Base-by-base conservation (phyloP, 2,797 vertebrate species). In the Accipiter fasciatus region DNA sequence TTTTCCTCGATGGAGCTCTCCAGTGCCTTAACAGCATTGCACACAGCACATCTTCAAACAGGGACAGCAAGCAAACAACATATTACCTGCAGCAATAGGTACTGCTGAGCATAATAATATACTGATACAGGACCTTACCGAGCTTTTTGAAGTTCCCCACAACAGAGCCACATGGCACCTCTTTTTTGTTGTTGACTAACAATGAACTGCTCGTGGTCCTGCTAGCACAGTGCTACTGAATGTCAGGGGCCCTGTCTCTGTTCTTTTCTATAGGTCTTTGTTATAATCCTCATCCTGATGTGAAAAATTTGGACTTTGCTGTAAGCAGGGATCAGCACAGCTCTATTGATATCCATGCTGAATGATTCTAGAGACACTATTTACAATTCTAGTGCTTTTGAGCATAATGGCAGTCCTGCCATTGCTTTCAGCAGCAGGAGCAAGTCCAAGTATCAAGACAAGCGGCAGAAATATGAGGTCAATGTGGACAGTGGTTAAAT, bases 61-160 rank as follows among this genome's bases (percentile, higher is more conserved):
- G 58, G 19, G 55, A 71, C 73, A 85, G 69, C n/a, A 88, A 93
- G 73, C 26, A 93, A 93, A 66, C 47, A 76, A 52, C 4, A 0
- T 11, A n/a, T 46, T 80, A 89, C 59, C 76, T 82, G 77, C 78
- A 85, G 59, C 58, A 92, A 66, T 17, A 52, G 39, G 52, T 64
- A 54, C 22, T 67, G 76, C 75, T 87, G 89, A 86, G 65, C 46
- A 83, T 88, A 96, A 90, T 76, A 87, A 93, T 65, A 77, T 65
- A 77, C 77, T 92, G 91, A 97, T 2, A 15, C 66, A 96, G 88
- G 90, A 84, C 58, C 72, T 95, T 87, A 75, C 70, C 76, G 91
- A 95, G 57, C 64, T 95, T 91, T 76, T 80, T 83, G 81, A 55
- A 52, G 54, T 92, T 96, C 65, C 84, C 50, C 39, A 59, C 75